A percentile compares a stretch with the other conserved stretches of the same genome.
These are phyloP conservation scores for Prunella himalayana DNA, from an alignment of 2,113 vertebrate genomes.

Conservation along the genomic window DNA sequence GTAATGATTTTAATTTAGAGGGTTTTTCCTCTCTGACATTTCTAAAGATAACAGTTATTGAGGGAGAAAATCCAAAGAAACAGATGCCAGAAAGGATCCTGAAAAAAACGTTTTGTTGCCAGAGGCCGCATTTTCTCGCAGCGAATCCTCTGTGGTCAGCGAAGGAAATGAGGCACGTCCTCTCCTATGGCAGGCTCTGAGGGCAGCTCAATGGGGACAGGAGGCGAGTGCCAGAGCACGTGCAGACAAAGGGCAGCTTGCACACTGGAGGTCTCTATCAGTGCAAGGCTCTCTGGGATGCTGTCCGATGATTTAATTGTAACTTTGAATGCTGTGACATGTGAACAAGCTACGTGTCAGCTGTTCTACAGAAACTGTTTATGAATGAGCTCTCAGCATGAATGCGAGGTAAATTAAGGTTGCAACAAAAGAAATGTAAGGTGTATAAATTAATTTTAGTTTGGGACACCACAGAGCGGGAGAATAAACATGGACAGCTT, in stretches of 20 bases:
- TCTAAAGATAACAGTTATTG: neutral
- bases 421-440: slow-evolving; percentile 5
- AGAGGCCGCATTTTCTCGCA: rapidly evolving
- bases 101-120: neutral
- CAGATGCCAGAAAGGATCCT: neutral
- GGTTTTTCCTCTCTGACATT: neutral
- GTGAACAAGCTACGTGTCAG: slow-evolving; percentile 29
- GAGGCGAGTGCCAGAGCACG: neutral
- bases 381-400: slow-evolving; percentile 19
- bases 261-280: neutral
- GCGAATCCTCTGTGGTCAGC: neutral
- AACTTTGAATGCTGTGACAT: slow-evolving; percentile 30
- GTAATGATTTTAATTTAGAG: neutral
- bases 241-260: neutral
- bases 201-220: neutral
- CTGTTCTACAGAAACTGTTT: neutral
- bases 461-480: neutral
- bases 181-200: neutral
- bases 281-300: neutral
- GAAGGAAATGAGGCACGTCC: neutral
- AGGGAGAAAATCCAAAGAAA: neutral
- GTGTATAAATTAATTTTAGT: neutral
- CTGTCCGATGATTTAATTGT: slow-evolving; percentile 31
- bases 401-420: slow-evolving; percentile 14
- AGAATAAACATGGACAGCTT: neutral